Percentiles rank a stretch among this genome's conserved stretches.
Conservation (phyloP, 1,140 invertebrate genomes). For the Leptopilina boulardi region DNA sequence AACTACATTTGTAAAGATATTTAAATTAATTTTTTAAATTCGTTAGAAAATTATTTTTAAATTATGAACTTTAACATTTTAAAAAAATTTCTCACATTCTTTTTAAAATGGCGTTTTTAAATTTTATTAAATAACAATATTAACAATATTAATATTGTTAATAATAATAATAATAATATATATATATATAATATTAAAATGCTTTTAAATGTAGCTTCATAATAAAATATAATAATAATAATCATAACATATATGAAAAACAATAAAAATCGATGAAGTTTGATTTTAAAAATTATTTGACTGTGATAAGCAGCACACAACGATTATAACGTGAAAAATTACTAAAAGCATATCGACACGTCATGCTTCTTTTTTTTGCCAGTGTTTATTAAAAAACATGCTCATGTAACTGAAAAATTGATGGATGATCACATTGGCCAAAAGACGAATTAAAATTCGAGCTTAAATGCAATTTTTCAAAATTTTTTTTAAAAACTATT, state of each 20-base stretch:
- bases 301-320: slow-evolving; percentile 1
- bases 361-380: neutral
- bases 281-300: neutral
- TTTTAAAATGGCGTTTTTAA: no score
- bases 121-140: no score
- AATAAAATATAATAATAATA: no score
- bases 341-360: neutral
- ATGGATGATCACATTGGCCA: neutral
- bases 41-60: no score
- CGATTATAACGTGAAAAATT: slow-evolving; percentile 12
- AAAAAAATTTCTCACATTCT: no score
- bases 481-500: neutral
- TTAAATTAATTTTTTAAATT: no score
- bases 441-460: neutral
- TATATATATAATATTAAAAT: no score
- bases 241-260: neutral
- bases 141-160: no score
- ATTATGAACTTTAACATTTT: no score
- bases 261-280: neutral
- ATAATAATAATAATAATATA: no score
- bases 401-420: neutral
- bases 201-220: no score
- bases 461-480: neutral
- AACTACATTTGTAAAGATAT: no score
- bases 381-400: slow-evolving; percentile 16